Percentiles rank a stretch among this genome's conserved stretches.
phyloP scores from a whole-genome alignment of 2,888 invertebrate genomes.

The Stegophylla sp. region DNA sequence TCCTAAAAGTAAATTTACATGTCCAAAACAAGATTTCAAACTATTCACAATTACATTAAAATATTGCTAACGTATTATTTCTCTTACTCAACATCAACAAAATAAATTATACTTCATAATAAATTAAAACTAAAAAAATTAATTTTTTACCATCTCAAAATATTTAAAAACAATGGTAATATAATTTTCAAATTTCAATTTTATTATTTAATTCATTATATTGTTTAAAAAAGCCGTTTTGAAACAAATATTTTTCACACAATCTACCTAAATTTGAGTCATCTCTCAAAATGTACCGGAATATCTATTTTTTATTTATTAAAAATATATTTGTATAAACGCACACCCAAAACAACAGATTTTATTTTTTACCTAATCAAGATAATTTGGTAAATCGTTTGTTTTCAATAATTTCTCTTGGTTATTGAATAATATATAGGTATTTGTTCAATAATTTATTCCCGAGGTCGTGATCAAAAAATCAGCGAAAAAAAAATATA shows the following conservation, averaged over 20 bases:
- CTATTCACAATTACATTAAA: neutral
- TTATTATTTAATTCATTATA: too few species aligned
- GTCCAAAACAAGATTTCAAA: neutral
- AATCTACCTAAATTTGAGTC: too few species aligned
- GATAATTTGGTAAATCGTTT: constrained; percentile 14
- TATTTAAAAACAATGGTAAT: too few species aligned
- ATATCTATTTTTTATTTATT: neutral
- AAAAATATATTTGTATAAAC: neutral
- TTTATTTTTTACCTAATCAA: constrained; percentile 6
- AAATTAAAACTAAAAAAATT: too few species aligned
- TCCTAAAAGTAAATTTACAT: neutral
- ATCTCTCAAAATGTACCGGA: neutral
- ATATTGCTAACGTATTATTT: too few species aligned
- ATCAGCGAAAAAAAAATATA: constrained; percentile 46
- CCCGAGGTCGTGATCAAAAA: constrained; percentile 29
- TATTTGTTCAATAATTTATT: constrained; percentile 44
- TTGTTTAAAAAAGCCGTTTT: too few species aligned
- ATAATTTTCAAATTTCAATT: too few species aligned
- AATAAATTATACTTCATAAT: too few species aligned
- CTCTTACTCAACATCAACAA: too few species aligned
- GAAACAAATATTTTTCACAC: too few species aligned
- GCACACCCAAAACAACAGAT: neutral
- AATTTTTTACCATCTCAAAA: too few species aligned
- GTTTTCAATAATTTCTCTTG: constrained; percentile 21
- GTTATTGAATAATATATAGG: constrained; percentile 20